Base-by-base conservation (phyloP, 2,797 vertebrate species). In the Protonibea diacanthus region DNA sequence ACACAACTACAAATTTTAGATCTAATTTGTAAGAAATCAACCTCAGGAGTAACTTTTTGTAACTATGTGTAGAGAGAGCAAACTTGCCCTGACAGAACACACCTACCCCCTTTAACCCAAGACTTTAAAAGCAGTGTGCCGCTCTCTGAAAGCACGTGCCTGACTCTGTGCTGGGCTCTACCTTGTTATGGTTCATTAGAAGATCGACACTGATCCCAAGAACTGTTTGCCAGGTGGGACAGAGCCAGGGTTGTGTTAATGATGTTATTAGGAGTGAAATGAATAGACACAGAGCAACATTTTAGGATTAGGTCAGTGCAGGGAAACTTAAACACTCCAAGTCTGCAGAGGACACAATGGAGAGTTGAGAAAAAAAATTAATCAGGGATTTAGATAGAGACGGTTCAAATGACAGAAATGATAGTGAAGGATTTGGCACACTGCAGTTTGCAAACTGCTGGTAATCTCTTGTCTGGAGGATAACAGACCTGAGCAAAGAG, bases 331-430 rank as follows among this genome's bases (percentile, higher is more conserved):
- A 40, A 42, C 15, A 49, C 12, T 60, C 40, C 11, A 10, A 18
- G 38, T 20, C 38, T 38, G 33, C 20, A 45, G 59, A 38, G 51
- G 69, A 51, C 44, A 57, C 18, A 11, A 29, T 25, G 51, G 44
- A 65, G 51, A 60, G 18, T 47, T 18, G 42, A 40, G 29, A 67
- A 21, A 38, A 42, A 68, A 69, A 62, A 27, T 55, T 45, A 75
- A 47, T 53, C 27, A 27, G 47, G 47, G 25, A 60, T 60, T 70
- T 18, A 68, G 56, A 33, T 14, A 47, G 56, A 62, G 71, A 65
- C 8, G 38, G 18, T 65, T 78, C 29, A 56, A 49, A 75, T 52
- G 44, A 55, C 42, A 62, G 29, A 62, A 73, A 65, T 47, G 59
- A 51, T 23, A 57, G 56, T 44, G 12, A 52, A 62, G 57, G 66